phyloP scores from a whole-genome alignment of 1,140 invertebrate genomes.

The Oscheius sp. region DNA sequence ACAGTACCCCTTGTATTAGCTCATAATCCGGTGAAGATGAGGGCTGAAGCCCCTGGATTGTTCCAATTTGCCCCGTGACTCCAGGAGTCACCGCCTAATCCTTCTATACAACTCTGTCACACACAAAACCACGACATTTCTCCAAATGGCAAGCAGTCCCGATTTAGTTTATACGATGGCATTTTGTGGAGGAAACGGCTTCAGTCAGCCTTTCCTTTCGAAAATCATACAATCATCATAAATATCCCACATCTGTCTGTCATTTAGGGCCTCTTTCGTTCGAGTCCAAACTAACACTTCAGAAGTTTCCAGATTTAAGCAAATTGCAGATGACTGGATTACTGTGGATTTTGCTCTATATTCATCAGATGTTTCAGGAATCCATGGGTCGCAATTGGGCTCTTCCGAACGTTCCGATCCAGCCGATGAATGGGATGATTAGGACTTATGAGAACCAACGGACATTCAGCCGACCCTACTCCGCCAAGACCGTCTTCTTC shows the following conservation, averaged over 20 bases:
- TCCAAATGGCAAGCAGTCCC: too few relatives aligned
- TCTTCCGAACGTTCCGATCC: slow-evolving; percentile 12
- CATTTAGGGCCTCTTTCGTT: too few relatives aligned
- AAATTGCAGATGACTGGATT: not conserved
- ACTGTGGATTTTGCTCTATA: too few relatives aligned
- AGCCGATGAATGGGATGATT: slow-evolving; percentile 45
- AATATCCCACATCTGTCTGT: not conserved
- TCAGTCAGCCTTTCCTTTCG: not conserved
- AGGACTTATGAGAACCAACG: slow-evolving; percentile 48
- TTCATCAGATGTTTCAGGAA: not conserved
- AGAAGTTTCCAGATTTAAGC: not conserved
- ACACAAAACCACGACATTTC: not conserved
- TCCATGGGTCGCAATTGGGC: not conserved
- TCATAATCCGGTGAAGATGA: not conserved
- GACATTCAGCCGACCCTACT: slow-evolving; percentile 50
- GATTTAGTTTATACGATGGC: too few relatives aligned
- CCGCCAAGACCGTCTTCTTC: slow-evolving; percentile 59
- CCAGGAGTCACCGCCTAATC: not conserved
- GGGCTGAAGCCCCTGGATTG: not conserved
- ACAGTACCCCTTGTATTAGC: not conserved
- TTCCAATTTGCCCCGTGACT: not conserved
- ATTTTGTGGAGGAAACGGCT: not conserved
- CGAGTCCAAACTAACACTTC: not conserved
- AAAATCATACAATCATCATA: not conserved
- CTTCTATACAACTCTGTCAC: not conserved